phyloP scores from a whole-genome alignment of 2,113 vertebrate species.

The Cricetomys ansorgei region DNA sequence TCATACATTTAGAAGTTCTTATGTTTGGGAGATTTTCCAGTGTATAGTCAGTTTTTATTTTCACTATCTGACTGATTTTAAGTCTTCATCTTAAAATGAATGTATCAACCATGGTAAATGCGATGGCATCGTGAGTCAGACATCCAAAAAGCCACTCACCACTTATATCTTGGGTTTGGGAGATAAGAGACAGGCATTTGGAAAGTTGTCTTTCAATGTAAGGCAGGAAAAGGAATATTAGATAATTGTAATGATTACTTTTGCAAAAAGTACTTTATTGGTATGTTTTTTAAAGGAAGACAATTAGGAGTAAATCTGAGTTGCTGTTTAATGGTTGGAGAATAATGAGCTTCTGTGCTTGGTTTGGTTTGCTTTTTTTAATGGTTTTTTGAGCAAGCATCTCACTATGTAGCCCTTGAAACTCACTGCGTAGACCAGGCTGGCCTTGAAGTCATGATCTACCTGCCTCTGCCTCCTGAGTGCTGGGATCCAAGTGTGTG shows the following conservation, averaged over 20 bases:
- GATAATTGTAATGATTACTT: slow-evolving; percentile 41
- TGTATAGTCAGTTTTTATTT: background rate
- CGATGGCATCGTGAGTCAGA: background rate
- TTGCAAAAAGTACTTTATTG: slow-evolving; percentile 15
- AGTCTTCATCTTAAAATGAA: background rate
- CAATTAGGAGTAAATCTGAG: background rate
- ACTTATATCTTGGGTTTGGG: background rate
- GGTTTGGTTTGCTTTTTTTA: background rate
- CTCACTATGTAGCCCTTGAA: background rate
- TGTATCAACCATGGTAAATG: background rate
- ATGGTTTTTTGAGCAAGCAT: too few species aligned
- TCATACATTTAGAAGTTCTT: background rate
- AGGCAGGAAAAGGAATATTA: background rate
- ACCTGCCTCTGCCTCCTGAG: background rate
- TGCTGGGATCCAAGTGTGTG: background rate
- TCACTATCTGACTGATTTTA: background rate
- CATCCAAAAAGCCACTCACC: background rate
- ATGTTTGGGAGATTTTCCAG: background rate
- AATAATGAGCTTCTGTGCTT: background rate
- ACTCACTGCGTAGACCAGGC: background rate
- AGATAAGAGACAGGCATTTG: background rate
- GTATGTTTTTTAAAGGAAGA: slow-evolving; percentile 14
- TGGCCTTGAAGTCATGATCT: background rate
- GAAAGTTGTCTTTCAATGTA: background rate
- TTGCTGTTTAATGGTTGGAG: background rate